These are phyloP conservation scores for Tuta absoluta DNA, from an alignment of 2,888 invertebrate species.

Conservation along the genomic window DNA sequence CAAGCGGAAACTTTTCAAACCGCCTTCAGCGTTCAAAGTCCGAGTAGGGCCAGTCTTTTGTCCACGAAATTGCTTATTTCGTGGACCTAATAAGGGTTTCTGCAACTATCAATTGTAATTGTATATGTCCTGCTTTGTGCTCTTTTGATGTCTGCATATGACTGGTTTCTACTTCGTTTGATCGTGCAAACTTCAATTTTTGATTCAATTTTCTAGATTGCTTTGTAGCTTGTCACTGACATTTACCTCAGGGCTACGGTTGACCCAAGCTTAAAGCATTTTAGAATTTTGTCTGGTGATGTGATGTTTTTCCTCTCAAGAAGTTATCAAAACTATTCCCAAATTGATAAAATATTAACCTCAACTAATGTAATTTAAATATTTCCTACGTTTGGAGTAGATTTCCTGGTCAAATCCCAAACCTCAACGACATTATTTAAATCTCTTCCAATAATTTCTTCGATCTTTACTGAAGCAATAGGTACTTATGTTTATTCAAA, in stretches of 20 bases:
- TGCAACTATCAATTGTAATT: constrained; percentile 75
- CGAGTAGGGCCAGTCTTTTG: constrained; percentile 72
- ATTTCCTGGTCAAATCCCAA: too few species aligned
- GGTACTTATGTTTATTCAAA: neutral
- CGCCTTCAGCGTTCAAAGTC: constrained; percentile 60
- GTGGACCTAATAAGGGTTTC: constrained; percentile 73
- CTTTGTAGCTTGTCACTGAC: constrained; percentile 12
- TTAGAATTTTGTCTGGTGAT: neutral
- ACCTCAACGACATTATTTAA: neutral
- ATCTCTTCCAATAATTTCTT: neutral
- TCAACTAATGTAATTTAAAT: too few species aligned
- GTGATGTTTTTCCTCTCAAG: too few species aligned
- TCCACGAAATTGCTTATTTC: constrained; percentile 77
- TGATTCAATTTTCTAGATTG: constrained; percentile 32
- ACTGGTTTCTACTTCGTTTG: constrained; percentile 46
- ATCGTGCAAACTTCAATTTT: constrained; percentile 34
- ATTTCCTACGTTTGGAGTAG: too few species aligned
- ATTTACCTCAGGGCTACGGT: neutral
- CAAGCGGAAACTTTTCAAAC: constrained; percentile 75
- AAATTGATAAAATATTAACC: too few species aligned
- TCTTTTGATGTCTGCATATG: constrained; percentile 72
- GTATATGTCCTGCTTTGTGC: constrained; percentile 43
- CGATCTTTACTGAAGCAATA: neutral
- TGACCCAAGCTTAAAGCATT: neutral
- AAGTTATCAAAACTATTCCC: too few species aligned